Evolutionary conservation across 1,140 invertebrate species (phyloP).

Genomic region (Aporrectodea caliginosa): DNA sequence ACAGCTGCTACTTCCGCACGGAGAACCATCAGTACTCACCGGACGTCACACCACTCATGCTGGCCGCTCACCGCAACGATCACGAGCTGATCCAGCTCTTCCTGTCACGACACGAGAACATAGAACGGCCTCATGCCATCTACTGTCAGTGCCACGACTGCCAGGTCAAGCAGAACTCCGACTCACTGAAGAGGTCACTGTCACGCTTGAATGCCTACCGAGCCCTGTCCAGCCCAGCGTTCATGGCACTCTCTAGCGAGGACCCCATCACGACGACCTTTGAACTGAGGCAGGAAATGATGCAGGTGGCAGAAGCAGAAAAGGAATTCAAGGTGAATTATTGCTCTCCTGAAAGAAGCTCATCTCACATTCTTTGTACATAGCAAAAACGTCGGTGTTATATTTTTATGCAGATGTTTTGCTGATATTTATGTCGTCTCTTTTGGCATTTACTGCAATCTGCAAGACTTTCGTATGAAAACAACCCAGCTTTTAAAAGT

Average conservation of each 20-base stretch:
- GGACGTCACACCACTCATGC: slow-evolving; percentile 47
- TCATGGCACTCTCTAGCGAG: slow-evolving; percentile 87
- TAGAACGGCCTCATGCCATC: slow-evolving; percentile 38
- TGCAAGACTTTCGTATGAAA: no score
- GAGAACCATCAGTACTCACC: slow-evolving; percentile 37
- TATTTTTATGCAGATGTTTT: no score
- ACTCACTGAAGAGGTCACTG: slow-evolving; percentile 9
- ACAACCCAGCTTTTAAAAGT: no score
- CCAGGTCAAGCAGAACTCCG: slow-evolving; percentile 15
- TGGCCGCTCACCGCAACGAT: slow-evolving; percentile 47
- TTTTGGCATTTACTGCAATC: no score
- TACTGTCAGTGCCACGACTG: slow-evolving; percentile 38
- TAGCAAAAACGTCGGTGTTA: no score
- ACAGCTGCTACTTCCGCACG: not conserved
- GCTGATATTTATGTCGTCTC: no score
- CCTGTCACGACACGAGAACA: slow-evolving; percentile 34
- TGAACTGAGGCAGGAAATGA: slow-evolving; percentile 73
- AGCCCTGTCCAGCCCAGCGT: slow-evolving; percentile 76
- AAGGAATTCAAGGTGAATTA: slow-evolving; percentile 26
- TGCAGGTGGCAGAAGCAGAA: slow-evolving; percentile 14
- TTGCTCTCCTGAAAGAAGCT: no score
- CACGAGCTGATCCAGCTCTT: slow-evolving; percentile 45
- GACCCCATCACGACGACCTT: slow-evolving; percentile 96
- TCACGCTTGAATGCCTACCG: slow-evolving; percentile 86
- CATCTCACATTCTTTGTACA: no score